Evolutionary conservation across 2,888 invertebrate genomes (phyloP).

Genomic region (Hirtodrosophila alboralis): DNA sequence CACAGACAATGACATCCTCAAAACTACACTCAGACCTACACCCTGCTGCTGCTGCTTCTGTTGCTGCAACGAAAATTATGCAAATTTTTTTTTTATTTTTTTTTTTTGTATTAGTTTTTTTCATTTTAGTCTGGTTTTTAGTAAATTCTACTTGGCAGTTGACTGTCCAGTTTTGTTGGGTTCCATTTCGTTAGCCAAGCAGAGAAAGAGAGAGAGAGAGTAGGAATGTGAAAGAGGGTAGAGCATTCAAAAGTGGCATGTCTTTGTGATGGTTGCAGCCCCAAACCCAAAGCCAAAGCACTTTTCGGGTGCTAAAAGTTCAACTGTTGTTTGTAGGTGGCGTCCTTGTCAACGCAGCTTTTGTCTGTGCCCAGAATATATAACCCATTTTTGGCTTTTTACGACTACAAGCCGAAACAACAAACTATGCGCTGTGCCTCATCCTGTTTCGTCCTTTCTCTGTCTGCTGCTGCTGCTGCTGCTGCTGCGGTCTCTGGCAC

Average conservation of each 20-base stretch:
- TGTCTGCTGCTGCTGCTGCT: no score
- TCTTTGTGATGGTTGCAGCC: conserved; percentile 56
- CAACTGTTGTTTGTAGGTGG: conserved; percentile 64
- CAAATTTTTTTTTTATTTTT: conserved; percentile 55
- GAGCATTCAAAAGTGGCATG: conserved; percentile 58
- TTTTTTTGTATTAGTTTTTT: conserved; percentile 14
- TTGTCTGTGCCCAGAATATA: conserved; percentile 73
- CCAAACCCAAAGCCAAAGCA: no score
- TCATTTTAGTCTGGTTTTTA: conserved; percentile 20
- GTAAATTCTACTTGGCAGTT: conserved; percentile 23
- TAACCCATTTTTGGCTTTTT: conserved; percentile 79
- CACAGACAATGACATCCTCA: conserved; percentile 46
- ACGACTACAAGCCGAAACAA: conserved; percentile 64
- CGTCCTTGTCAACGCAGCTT: conserved; percentile 78
- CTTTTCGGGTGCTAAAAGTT: conserved; percentile 63
- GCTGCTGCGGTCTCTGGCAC: conserved; percentile 51
- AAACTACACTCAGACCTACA: conserved; percentile 42
- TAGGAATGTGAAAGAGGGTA: no score
- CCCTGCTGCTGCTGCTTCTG: no score
- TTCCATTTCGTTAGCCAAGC: conserved; percentile 57
- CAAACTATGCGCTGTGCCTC: conserved; percentile 44
- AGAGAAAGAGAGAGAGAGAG: no score
- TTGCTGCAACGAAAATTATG: conserved; percentile 71
- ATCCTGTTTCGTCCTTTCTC: conserved; percentile 10
- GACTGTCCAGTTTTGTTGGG: conserved; percentile 41